Evolutionary conservation across 30 jellyfish, hydroid and myxozoan species (phyloP).

Genomic region (Hydractinia symbiolongicarpus): DNA sequence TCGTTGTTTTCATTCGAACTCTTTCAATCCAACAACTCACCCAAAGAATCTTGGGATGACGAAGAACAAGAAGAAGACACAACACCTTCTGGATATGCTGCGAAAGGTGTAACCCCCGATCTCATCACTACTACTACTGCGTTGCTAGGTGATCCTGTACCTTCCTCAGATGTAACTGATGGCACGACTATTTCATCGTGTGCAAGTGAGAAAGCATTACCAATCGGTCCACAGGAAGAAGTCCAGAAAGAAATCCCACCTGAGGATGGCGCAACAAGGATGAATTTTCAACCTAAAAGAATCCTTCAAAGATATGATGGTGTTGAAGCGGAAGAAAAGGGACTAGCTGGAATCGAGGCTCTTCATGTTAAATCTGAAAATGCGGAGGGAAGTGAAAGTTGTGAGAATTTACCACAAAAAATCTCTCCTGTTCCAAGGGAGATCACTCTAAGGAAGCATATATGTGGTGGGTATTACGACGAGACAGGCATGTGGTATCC

Average conservation of each 20-base stretch:
- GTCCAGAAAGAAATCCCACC: neutral
- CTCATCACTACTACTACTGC: neutral
- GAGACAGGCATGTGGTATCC: conserved; percentile 10
- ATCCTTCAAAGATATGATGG: neutral
- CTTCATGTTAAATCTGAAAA: too few relatives aligned
- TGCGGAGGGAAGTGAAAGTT: too few relatives aligned
- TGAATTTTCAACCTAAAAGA: neutral
- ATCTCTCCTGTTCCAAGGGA: too few relatives aligned
- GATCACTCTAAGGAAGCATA: too few relatives aligned
- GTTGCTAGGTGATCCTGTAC: too few relatives aligned
- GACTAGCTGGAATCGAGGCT: neutral
- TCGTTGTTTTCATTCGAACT: neutral
- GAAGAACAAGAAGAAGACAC: neutral
- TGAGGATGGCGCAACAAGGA: neutral
- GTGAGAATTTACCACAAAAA: neutral
- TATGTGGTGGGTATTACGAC: neutral
- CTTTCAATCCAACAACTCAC: neutral
- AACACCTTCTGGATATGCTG: neutral
- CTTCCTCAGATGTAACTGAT: too few relatives aligned
- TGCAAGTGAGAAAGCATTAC: too few relatives aligned
- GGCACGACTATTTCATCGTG: too few relatives aligned
- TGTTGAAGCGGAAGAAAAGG: neutral
- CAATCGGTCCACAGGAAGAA: neutral
- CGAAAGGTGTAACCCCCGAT: neutral
- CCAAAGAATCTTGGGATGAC: conserved; percentile 1